These are phyloP conservation scores for Vidua macroura DNA, from an alignment of 2,113 vertebrate genomes.

Conservation along the genomic window DNA sequence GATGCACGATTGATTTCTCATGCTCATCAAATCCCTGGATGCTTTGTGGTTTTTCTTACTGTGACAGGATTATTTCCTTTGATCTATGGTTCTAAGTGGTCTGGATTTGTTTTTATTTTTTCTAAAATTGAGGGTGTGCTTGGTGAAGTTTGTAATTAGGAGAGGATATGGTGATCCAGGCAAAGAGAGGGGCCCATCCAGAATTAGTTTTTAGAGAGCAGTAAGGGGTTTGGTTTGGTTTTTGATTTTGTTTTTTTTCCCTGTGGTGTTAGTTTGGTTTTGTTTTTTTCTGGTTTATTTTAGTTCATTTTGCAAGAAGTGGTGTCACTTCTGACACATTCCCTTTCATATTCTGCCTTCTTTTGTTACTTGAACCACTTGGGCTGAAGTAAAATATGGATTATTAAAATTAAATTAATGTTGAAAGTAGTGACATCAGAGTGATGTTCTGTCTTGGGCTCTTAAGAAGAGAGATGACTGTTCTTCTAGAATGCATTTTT, in stretches of 20 bases:
- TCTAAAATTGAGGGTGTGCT: not conserved
- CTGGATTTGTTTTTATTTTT: not conserved
- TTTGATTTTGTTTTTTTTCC: not conserved
- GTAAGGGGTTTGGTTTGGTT: not conserved
- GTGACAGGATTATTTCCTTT: slow-evolving; percentile 19
- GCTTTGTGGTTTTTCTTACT: slow-evolving; percentile 30
- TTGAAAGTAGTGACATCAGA: not conserved
- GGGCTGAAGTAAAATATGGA: not conserved
- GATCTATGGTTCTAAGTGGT: not conserved
- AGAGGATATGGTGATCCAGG: not conserved
- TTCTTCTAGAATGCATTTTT: not conserved
- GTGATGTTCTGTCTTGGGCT: not conserved
- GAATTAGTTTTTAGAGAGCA: not conserved
- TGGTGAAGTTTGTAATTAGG: not conserved
- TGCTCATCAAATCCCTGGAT: slow-evolving; percentile 14
- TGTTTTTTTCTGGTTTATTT: not conserved
- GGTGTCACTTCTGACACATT: not conserved
- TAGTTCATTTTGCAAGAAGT: not conserved
- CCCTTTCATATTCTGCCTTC: not conserved
- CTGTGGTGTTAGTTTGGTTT: not conserved
- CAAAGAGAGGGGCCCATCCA: not conserved
- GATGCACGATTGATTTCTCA: slow-evolving; percentile 41
- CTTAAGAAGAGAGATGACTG: not conserved
- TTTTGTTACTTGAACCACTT: not conserved
- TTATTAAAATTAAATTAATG: not conserved